phyloP scores from a whole-genome alignment of 2,113 vertebrate species.

The Hucho hucho region DNA sequence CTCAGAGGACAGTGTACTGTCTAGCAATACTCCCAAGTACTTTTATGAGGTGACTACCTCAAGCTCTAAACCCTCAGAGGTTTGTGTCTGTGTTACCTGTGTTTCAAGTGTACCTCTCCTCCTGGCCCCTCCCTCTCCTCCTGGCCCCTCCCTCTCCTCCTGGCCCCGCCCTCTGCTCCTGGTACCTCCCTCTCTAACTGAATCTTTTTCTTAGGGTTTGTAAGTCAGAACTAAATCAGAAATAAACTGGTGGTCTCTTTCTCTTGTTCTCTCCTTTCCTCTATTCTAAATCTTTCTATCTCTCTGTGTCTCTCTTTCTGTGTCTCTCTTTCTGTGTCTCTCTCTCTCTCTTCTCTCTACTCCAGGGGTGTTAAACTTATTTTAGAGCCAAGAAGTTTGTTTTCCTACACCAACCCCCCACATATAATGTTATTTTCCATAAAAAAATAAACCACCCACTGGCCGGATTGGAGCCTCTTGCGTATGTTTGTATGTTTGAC shows the following conservation, averaged over 20 bases:
- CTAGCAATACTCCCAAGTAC: too few relatives aligned
- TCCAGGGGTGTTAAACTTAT: too few relatives aligned
- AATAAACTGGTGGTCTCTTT: constrained; percentile 59
- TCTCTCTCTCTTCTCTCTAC: neutral
- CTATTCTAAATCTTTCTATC: constrained; percentile 7
- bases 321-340: constrained; percentile 11
- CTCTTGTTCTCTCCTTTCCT: constrained; percentile 11
- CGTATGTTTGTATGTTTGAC: too few relatives aligned
- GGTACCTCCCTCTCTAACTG: constrained; percentile 27
- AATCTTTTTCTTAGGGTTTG: constrained; percentile 44
- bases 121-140: constrained; percentile 41
- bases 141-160: constrained; percentile 40
- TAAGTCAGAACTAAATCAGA: constrained; percentile 70
- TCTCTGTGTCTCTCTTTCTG: neutral
- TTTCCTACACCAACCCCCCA: too few relatives aligned
- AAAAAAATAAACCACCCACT: too few relatives aligned
- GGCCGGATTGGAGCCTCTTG: too few relatives aligned
- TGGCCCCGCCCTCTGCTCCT: constrained; percentile 38
- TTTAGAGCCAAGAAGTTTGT: too few relatives aligned
- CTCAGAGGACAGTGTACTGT: too few relatives aligned
- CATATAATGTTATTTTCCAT: too few relatives aligned
- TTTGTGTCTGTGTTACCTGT: constrained; percentile 39
- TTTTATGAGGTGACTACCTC: too few relatives aligned
- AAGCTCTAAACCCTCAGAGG: too few relatives aligned
- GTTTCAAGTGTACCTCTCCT: constrained; percentile 30